These are phyloP conservation scores for Plagodis pulveraria DNA, from an alignment of 2,888 invertebrate species.

Conservation along the genomic window DNA sequence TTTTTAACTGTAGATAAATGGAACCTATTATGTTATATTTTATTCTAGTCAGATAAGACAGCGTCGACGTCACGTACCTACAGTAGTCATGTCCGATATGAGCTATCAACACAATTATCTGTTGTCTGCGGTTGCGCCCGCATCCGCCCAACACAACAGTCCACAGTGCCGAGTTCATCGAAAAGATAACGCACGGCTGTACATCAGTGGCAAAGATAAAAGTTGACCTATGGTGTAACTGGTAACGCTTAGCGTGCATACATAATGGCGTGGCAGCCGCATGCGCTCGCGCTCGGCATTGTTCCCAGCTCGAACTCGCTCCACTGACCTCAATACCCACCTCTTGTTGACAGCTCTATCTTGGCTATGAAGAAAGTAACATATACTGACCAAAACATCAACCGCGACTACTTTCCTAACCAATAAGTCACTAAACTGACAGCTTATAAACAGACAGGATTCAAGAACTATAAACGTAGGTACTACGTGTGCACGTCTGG, in stretches of 20 bases:
- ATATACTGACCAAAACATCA: background rate
- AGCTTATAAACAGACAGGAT: conserved; percentile 20
- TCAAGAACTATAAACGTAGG: conserved; percentile 15
- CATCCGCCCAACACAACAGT: conserved; percentile 42
- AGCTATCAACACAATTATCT: conserved; percentile 49
- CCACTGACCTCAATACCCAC: conserved; percentile 80
- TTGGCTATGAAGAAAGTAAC: conserved; percentile 63
- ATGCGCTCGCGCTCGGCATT: conserved; percentile 55
- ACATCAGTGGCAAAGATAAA: conserved; percentile 27
- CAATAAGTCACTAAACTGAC: conserved; percentile 18
- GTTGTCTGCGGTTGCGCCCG: conserved; percentile 39
- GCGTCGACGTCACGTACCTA: conserved; percentile 56
- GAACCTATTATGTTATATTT: background rate
- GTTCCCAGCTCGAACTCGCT: conserved; percentile 69
- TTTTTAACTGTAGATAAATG: background rate
- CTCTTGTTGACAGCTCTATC: conserved; percentile 79
- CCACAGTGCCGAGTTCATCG: conserved; percentile 2
- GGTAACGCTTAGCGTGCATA: conserved; percentile 37
- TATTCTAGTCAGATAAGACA: conserved; percentile 51
- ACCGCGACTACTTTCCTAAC: conserved; percentile 6
- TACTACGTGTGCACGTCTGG: conserved; percentile 18
- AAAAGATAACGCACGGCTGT: conserved; percentile 41
- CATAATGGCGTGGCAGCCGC: conserved; percentile 43
- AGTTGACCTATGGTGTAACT: conserved; percentile 43
- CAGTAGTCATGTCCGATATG: conserved; percentile 50